Base-by-base conservation (phyloP, 2,888 invertebrate genomes). In the Mycalesis mineus region DNA sequence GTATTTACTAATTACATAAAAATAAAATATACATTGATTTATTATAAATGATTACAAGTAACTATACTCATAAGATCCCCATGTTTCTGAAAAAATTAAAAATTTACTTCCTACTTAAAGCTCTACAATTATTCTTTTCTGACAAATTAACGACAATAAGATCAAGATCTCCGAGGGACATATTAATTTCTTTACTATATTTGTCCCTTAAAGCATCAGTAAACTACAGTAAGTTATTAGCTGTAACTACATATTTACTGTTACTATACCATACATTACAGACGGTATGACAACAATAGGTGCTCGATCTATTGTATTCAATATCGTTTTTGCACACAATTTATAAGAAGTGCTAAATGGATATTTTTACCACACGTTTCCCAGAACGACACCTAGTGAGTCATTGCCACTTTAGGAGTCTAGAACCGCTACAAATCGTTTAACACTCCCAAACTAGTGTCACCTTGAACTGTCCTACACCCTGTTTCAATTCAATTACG, bases 401-500 rank as follows among this genome's bases (percentile, higher is more conserved):
- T 17, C 47, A 47, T 15, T 15, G 33, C 47, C 11, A 47, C 22
- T 22, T 22, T 22, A 47, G 47, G 15, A 31, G 15, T 17, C 31
- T 33, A 33, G 14, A 47, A 47, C 33, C 5, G 15, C 33, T 33
- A 15, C 15, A 47, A 47, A 47, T 40, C 37, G 37, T 41, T 52
- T 42, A 45, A 57, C 53, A 49, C 39, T 51, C 40, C 40, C 41
- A 41, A 36, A 47, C 54, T 51, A 58, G 47, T 52, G 57, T 59
- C 61, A 62, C 60, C 60, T 64, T 60, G 57, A 55, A 50, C 53
- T 28, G 45, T 44, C 55, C 55, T 60, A 40, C 48, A 52, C 53
- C 55, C 48, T 54, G 55, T 36, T 29, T 47, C 61, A 58, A 67
- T 67, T 60, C 65, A 63, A 66, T 67, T 64, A 65, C 64, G 58